phyloP scores from a whole-genome alignment of 2,888 invertebrate genomes.

The Agelastica alni region DNA sequence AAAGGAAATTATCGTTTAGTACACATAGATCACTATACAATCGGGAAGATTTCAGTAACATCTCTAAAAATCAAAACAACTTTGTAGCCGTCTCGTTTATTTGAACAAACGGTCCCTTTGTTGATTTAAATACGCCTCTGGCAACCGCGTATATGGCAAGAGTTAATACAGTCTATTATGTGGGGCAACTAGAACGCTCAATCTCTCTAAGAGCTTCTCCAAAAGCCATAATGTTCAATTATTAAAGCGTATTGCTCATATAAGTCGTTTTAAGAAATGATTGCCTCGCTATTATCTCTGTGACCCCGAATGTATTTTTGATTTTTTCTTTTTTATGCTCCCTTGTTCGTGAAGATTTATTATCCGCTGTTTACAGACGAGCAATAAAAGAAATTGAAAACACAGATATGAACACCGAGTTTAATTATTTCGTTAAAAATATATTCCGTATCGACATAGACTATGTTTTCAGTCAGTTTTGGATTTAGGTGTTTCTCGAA shows the following conservation, averaged over 20 bases:
- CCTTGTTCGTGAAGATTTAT: slow-evolving; percentile 46
- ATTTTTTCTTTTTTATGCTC: slow-evolving; percentile 49
- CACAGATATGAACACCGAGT: slow-evolving; percentile 3
- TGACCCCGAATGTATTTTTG: slow-evolving; percentile 53
- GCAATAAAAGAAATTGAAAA: slow-evolving; percentile 20
- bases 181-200: slow-evolving; percentile 48
- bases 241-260: slow-evolving; percentile 58
- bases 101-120: too few relatives aligned
- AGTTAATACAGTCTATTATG: slow-evolving; percentile 51
- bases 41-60: too few relatives aligned
- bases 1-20: too few relatives aligned
- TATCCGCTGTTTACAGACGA: slow-evolving; percentile 9
- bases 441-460: too few relatives aligned
- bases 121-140: slow-evolving; percentile 27
- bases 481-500: too few relatives aligned
- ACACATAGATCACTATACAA: too few relatives aligned
- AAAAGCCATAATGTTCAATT: slow-evolving; percentile 58
- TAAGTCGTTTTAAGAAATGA: slow-evolving; percentile 57
- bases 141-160: slow-evolving; percentile 26
- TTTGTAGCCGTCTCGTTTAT: too few relatives aligned
- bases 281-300: slow-evolving; percentile 47
- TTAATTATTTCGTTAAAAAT: slow-evolving; percentile 16
- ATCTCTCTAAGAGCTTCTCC: slow-evolving; percentile 57
- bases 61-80: too few relatives aligned
- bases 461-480: too few relatives aligned